These are phyloP conservation scores for Jaculus jaculus DNA, from an alignment of 2,113 vertebrate genomes.

Conservation along the genomic window DNA sequence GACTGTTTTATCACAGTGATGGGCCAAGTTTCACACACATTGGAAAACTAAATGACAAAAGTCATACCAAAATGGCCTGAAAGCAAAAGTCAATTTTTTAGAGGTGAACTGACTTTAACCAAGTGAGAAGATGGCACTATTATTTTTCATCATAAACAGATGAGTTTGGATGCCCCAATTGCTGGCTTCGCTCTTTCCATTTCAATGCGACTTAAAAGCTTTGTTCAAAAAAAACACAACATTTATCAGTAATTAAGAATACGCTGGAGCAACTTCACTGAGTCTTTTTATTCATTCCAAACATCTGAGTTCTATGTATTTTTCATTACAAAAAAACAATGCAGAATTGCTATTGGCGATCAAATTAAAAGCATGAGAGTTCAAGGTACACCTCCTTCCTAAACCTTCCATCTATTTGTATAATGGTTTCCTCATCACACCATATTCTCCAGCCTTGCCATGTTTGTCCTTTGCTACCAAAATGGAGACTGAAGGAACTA, in stretches of 20 bases:
- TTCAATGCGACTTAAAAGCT: conserved; percentile 50
- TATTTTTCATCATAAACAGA: conserved; percentile 57
- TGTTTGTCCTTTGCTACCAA: neutral
- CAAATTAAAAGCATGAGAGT: neutral
- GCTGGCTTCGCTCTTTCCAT: conserved; percentile 37
- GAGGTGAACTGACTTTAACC: neutral
- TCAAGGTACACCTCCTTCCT: neutral
- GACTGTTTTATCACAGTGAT: neutral
- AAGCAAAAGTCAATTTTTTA: neutral
- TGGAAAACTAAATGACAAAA: conserved; percentile 16
- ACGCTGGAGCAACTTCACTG: conserved; percentile 37
- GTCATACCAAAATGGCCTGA: neutral
- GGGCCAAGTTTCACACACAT: neutral
- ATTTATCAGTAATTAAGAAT: conserved; percentile 58
- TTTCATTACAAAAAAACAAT: conserved; percentile 63
- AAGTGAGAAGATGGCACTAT: neutral
- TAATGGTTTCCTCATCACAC: neutral
- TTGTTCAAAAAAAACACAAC: neutral
- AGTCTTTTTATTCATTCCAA: conserved; percentile 16
- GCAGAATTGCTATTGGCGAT: neutral
- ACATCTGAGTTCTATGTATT: conserved; percentile 54
- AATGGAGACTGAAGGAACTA: neutral
- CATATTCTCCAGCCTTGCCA: neutral
- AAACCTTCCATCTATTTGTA: neutral
- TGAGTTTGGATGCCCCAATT: conserved; percentile 35